Evolutionary conservation across 2,113 vertebrate genomes (phyloP).

Genomic region (Platycercus adscitus): DNA sequence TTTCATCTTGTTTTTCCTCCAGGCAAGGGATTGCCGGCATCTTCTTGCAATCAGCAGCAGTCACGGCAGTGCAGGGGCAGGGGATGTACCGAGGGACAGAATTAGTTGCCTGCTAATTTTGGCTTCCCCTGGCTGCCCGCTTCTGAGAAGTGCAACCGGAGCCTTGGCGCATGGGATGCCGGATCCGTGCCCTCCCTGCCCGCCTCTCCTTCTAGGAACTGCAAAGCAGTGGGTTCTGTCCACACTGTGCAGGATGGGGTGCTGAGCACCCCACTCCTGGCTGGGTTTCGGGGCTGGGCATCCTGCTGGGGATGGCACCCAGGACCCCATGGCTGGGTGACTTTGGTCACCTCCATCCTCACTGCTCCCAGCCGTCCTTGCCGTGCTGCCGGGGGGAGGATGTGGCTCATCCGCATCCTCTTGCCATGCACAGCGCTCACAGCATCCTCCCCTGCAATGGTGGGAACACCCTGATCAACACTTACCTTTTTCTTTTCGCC

Average conservation of each 20-base stretch:
- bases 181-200: not conserved
- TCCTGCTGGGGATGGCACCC: not conserved
- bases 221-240: not conserved
- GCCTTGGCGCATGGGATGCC: not conserved
- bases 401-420: not conserved
- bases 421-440: accelerated
- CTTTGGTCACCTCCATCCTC: not conserved
- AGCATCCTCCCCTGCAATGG: not conserved
- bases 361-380: accelerated
- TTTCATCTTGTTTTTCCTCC: not conserved
- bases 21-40: not conserved
- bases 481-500: accelerated
- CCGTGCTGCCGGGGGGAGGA: accelerated
- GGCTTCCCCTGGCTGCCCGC: not conserved
- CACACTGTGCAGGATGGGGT: accelerated
- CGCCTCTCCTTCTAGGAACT: conserved; percentile 21
- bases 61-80: not conserved
- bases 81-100: not conserved
- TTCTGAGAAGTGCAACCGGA: conserved; percentile 53
- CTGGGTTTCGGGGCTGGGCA: not conserved
- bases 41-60: not conserved
- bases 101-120: conserved; percentile 67
- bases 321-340: not conserved
- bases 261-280: not conserved
- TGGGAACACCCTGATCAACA: not conserved